phyloP scores from a whole-genome alignment of 2,113 vertebrate species.

The Kobus ellipsiprymnus region DNA sequence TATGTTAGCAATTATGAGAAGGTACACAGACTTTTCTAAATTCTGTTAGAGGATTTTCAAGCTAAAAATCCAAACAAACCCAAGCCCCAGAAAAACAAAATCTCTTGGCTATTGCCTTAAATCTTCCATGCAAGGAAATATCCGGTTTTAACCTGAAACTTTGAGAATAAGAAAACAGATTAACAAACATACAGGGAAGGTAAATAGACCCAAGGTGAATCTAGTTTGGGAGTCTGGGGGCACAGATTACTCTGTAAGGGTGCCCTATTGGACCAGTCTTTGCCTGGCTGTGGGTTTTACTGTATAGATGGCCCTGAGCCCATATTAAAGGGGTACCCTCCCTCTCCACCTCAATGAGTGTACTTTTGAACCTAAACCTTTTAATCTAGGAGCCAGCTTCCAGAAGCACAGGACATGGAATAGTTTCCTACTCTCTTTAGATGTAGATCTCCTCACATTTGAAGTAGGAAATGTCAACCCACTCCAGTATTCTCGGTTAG shows the following conservation, averaged over 20 bases:
- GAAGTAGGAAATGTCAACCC: background rate
- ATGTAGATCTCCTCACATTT: background rate
- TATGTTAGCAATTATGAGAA: background rate
- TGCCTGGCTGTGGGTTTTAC: background rate
- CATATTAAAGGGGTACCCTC: background rate
- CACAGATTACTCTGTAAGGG: background rate
- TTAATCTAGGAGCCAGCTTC: background rate
- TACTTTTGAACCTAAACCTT: background rate
- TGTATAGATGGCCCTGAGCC: background rate
- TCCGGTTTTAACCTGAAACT: background rate
- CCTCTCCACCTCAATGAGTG: background rate
- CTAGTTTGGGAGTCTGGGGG: background rate
- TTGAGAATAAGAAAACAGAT: background rate
- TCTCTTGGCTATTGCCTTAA: background rate
- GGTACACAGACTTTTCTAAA: background rate
- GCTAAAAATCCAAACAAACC: background rate
- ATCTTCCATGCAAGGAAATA: background rate
- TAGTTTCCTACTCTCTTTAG: background rate
- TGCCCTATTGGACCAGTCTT: fast-evolving
- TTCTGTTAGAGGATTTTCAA: background rate
- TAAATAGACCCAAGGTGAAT: background rate
- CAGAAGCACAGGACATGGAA: background rate
- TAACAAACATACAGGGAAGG: background rate
- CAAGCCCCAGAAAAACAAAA: background rate
- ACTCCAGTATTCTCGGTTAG: background rate